A percentile compares a stretch with the other conserved stretches of the same genome.
Evolutionary conservation across 1,140 invertebrate genomes (phyloP).

Genomic region (Brachionus calyciflorus): DNA sequence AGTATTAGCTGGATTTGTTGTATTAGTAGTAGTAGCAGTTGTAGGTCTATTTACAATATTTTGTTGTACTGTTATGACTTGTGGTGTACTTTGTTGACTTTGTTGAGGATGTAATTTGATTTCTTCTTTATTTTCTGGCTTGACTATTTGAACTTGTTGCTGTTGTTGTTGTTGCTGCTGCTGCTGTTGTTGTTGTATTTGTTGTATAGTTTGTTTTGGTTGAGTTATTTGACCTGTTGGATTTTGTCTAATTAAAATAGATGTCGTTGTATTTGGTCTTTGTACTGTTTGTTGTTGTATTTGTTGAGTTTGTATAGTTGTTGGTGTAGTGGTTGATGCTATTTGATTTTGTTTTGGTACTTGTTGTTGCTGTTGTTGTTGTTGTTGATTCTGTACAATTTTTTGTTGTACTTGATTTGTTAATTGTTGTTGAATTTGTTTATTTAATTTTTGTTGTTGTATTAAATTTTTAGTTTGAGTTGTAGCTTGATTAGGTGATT

Average conservation of each 20-base stretch:
- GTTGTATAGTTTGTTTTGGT: not conserved
- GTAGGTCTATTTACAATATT: constrained; percentile 11
- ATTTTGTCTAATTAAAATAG: constrained; percentile 21
- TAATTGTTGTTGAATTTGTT: constrained; percentile 16
- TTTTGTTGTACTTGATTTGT: not conserved
- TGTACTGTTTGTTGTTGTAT: not conserved
- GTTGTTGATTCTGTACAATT: not conserved
- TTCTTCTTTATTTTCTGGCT: not conserved
- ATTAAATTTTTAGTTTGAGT: constrained; percentile 11
- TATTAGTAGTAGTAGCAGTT: not conserved
- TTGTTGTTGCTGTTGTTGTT: not conserved
- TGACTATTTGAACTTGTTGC: not conserved
- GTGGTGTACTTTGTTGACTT: not conserved
- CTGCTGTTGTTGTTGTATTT: constrained; percentile 21
- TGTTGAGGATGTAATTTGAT: not conserved
- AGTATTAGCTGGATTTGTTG: too few species aligned
- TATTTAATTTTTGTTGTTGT: constrained; percentile 9
- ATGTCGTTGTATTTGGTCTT: not conserved
- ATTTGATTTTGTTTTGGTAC: too few species aligned
- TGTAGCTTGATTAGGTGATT: not conserved
- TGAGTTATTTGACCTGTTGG: not conserved
- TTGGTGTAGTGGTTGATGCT: not conserved
- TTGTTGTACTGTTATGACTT: constrained; percentile 20
- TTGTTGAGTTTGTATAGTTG: too few species aligned
- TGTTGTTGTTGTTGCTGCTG: constrained; percentile 38